Evolutionary conservation across 2,113 vertebrate genomes (phyloP).

Genomic region (Coryphaenoides rupestris): DNA sequence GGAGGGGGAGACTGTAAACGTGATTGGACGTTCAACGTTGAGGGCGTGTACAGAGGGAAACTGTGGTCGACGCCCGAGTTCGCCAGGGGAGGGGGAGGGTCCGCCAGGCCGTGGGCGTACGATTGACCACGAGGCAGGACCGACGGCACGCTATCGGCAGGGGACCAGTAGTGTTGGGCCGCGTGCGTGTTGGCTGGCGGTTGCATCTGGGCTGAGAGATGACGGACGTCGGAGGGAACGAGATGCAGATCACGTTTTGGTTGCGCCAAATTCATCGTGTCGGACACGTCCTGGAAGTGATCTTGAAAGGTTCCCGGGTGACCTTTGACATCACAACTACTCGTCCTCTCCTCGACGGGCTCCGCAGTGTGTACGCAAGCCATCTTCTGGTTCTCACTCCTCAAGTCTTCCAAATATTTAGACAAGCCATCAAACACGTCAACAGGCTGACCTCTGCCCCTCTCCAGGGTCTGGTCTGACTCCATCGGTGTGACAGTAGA

Average conservation of each 20-base stretch:
- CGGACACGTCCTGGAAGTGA: neutral
- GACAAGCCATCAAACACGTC: slow-evolving; percentile 40
- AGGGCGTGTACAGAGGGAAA: neutral
- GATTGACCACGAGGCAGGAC: neutral
- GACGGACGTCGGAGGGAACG: neutral
- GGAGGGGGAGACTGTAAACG: neutral
- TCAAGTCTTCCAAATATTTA: slow-evolving; percentile 43
- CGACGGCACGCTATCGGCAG: neutral
- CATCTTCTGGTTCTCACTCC: slow-evolving; percentile 29
- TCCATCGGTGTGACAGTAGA: neutral
- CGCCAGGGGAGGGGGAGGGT: neutral
- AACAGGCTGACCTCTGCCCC: slow-evolving; percentile 1
- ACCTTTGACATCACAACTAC: neutral
- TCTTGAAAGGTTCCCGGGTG: slow-evolving; percentile 2
- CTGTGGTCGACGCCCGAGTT: neutral
- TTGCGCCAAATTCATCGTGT: slow-evolving; percentile 13
- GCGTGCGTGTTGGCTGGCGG: neutral
- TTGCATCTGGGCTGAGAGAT: neutral
- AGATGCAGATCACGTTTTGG: neutral
- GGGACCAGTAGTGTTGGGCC: slow-evolving; percentile 9
- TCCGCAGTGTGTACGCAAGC: slow-evolving; percentile 6
- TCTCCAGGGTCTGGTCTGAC: no score
- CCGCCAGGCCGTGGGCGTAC: neutral
- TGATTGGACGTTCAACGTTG: neutral
- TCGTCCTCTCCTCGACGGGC: slow-evolving; percentile 1